Conservation (phyloP, 2,797 vertebrate genomes). For the Syngnathus rostellatus region DNA sequence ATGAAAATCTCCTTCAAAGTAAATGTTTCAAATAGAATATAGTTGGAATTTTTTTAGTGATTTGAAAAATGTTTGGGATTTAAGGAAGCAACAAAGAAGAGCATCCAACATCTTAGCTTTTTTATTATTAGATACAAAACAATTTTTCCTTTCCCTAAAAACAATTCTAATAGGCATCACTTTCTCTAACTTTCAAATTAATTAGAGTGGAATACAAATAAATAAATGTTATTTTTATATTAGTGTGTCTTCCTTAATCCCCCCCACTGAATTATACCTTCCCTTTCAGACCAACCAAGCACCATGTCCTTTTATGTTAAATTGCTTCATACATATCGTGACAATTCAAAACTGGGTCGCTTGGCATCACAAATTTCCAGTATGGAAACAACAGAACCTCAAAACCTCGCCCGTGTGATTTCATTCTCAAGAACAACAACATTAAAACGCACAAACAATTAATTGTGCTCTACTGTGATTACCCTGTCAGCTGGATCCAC, state of each 20-base stretch:
- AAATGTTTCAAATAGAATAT: neutral
- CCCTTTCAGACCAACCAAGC: neutral
- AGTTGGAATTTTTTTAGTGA: constrained; percentile 9
- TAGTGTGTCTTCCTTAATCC: neutral
- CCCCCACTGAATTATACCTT: neutral
- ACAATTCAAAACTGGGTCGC: neutral
- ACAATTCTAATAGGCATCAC: too few species aligned
- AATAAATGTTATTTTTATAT: too few species aligned
- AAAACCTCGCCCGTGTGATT: neutral
- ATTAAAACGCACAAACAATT: neutral
- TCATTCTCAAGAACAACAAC: neutral
- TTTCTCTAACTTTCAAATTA: too few species aligned
- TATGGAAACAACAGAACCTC: neutral
- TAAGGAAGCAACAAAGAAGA: too few species aligned
- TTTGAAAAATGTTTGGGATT: neutral
- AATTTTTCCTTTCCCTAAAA: too few species aligned
- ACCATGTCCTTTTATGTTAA: neutral
- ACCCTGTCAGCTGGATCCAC: constrained; percentile 33
- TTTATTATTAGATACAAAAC: too few species aligned
- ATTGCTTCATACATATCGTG: neutral
- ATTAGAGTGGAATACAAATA: too few species aligned
- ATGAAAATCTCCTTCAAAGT: neutral
- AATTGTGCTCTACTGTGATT: constrained; percentile 11
- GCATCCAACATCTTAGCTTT: too few species aligned
- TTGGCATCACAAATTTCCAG: neutral